Conservation (phyloP, 1,140 invertebrate genomes). For the Rhynchophorus ferrugineus region DNA sequence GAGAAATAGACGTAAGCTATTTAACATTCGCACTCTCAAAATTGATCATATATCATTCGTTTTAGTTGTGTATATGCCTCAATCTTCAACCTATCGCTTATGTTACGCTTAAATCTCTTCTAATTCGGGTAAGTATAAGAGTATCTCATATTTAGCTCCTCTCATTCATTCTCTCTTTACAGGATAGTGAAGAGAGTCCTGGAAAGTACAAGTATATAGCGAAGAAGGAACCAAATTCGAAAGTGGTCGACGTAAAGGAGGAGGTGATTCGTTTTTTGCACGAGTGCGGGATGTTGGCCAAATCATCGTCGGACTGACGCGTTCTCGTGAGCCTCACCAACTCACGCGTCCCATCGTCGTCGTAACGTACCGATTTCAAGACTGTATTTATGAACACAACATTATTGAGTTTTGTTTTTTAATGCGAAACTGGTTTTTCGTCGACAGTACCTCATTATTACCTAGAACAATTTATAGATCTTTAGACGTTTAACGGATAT, state of each 20-base stretch:
- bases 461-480: no score
- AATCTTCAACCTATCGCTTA: constrained; percentile 50
- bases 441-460: no score
- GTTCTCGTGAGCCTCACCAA: no score
- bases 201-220: constrained; percentile 22
- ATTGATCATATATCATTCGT: constrained; percentile 27
- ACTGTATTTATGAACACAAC: no score
- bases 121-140: constrained; percentile 40
- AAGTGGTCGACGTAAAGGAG: constrained; percentile 28
- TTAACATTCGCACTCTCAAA: no score
- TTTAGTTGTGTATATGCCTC: constrained; percentile 46
- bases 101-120: constrained; percentile 48
- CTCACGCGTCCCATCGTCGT: no score
- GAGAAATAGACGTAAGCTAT: no score
- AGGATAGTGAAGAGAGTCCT: constrained; percentile 32
- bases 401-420: no score
- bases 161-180: constrained; percentile 18
- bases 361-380: no score
- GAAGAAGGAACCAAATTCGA: constrained; percentile 11
- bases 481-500: no score
- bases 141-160: neutral
- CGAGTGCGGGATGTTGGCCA: constrained; percentile 33
- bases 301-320: constrained; percentile 19
- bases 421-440: no score
- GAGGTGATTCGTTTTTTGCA: constrained; percentile 34